phyloP scores from a whole-genome alignment of 2,888 invertebrate species.

The Meghimatium bilineatum region DNA sequence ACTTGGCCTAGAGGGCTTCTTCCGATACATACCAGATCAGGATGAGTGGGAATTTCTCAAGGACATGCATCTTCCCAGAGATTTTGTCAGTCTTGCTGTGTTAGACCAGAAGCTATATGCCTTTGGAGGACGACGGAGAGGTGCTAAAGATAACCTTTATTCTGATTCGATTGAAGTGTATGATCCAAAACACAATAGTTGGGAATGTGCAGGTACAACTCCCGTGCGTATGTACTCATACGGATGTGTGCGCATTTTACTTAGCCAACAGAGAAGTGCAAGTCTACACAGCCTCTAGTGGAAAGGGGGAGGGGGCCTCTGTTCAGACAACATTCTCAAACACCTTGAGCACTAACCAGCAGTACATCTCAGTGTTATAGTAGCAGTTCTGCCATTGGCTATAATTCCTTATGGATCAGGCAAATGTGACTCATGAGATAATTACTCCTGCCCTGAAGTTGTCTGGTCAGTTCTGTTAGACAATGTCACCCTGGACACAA shows the following conservation, averaged over 20 bases:
- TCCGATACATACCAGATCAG: conserved; percentile 62
- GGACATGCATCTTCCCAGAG: conserved; percentile 68
- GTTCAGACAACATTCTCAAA: neutral
- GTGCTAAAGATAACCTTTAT: conserved; percentile 70
- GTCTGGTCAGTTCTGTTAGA: too few relatives aligned
- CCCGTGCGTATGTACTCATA: conserved; percentile 72
- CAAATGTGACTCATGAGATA: too few relatives aligned
- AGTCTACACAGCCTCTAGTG: conserved; percentile 9
- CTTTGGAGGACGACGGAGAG: conserved; percentile 69
- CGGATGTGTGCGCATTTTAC: conserved; percentile 69
- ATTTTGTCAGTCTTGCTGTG: conserved; percentile 70
- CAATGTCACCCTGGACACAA: too few relatives aligned
- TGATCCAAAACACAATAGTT: conserved; percentile 62
- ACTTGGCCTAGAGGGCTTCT: conserved; percentile 70
- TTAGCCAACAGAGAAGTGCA: conserved; percentile 48
- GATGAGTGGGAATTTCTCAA: conserved; percentile 68
- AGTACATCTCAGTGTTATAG: too few relatives aligned
- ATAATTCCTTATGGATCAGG: too few relatives aligned
- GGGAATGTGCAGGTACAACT: conserved; percentile 64
- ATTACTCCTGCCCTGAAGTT: too few relatives aligned
- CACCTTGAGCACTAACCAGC: too few relatives aligned
- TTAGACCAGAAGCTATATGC: conserved; percentile 70
- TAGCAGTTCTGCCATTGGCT: neutral
- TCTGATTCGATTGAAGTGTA: conserved; percentile 69
- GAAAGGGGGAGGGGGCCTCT: neutral